Conservation (phyloP, 2,113 vertebrate genomes). For the Elephas maximus region DNA sequence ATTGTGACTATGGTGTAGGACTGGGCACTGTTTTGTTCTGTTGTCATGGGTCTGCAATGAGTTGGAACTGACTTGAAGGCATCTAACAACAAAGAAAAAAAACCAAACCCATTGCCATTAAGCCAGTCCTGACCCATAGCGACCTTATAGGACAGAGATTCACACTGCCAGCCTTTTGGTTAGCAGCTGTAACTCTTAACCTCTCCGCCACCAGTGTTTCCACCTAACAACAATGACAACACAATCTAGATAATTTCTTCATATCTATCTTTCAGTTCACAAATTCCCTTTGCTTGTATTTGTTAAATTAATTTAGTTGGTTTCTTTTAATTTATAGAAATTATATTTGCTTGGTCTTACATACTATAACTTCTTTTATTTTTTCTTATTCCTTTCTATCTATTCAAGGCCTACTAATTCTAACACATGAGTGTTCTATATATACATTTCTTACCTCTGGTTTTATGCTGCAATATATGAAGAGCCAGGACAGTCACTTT, state of each 20-base stretch:
- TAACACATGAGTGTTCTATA: neutral
- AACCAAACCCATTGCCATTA: no score
- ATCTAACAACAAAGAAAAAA: no score
- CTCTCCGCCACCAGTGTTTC: no score
- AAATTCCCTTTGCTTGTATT: neutral
- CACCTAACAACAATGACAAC: no score
- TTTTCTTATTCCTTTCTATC: conserved; percentile 24
- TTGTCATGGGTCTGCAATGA: no score
- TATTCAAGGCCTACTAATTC: neutral
- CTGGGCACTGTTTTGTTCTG: no score
- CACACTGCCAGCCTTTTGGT: no score
- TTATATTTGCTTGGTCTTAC: conserved; percentile 19
- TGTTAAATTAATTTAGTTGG: neutral
- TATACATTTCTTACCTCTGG: neutral
- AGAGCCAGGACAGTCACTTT: neutral
- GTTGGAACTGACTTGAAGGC: no score
- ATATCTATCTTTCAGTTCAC: neutral
- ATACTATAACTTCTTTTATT: neutral
- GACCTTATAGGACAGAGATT: no score
- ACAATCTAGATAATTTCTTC: neutral
- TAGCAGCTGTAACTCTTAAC: no score
- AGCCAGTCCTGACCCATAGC: no score
- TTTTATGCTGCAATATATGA: neutral
- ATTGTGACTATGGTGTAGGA: no score
- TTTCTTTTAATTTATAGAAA: neutral